Evolutionary conservation across 64 coral and sea anemone genomes (phyloP), one percentile per base, ranked within the genome.

Genomic region (Montipora sp.): DNA sequence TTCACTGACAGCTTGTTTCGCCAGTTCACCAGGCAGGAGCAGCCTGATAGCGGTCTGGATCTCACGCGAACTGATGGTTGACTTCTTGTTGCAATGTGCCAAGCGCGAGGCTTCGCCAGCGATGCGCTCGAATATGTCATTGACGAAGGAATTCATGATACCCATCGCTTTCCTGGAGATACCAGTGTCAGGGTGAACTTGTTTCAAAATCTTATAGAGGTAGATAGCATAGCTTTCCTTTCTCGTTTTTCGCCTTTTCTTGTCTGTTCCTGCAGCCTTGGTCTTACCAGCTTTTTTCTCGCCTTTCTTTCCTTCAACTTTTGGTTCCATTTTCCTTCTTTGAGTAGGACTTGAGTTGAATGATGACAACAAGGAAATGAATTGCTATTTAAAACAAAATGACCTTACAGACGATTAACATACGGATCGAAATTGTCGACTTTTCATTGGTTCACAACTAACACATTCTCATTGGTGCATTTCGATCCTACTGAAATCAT

Each of bases 81-180:
- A 83, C 67, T 83, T 83, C 80, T 91, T 91, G 89, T 91, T 91
- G 79, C 83, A 91, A 78, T 91, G 89, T 0, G 89, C 89, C 8
- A 91, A 48, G 22, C 89, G 89, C 48, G 63, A 73, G 13, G 89
- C 89, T 91, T 91, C 89, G 36, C 60, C 58, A 24, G 92, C 85
- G 63, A 93, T 93, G 77, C 92, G 92, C 86, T 93, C 92, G 85
- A 93, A 93, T 77, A 93, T 93, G 77, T 93, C 92, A 77, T 93
- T 89, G 15, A 93, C 92, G 66, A 93, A 93, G 9, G 77, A 82
- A 66, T 93, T 93, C 85, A 93, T 93, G 86, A 93, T 89, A 24
- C 72, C 67, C 92, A 93, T 93, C 51, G 92, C 92, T 49, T 87
- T 87, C 69, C 63, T 59, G 46, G 90, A 92, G 68, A 92, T 92